These are phyloP conservation scores for Empidonax traillii DNA, from an alignment of 2,113 vertebrate species.

Conservation along the genomic window DNA sequence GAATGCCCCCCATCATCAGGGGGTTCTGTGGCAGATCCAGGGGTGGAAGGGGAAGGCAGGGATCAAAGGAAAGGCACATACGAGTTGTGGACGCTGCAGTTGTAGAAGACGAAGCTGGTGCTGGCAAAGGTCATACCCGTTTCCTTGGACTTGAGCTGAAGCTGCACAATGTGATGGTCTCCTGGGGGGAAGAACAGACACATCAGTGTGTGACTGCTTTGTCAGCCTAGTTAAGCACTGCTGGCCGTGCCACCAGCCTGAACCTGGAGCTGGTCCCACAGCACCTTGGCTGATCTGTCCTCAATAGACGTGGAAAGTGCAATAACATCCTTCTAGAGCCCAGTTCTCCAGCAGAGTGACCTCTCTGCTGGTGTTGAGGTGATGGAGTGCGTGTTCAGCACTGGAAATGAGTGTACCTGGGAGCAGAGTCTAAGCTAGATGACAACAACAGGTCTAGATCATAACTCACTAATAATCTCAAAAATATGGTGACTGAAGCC, in stretches of 20 bases:
- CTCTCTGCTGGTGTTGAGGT: not conserved
- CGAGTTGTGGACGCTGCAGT: conserved; percentile 98
- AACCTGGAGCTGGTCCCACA: not conserved
- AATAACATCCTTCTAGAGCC: not conserved
- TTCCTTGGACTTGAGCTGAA: conserved; percentile 97
- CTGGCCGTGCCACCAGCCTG: not conserved
- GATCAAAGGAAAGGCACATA: conserved; percentile 73
- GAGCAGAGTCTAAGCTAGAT: not conserved
- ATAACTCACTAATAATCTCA: not conserved
- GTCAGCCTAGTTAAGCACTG: not conserved
- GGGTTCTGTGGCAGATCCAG: not conserved
- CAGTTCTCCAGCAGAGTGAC: not conserved
- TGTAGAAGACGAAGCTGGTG: conserved; percentile 98
- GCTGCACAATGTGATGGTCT: conserved; percentile 96
- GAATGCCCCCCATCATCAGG: rapidly evolving
- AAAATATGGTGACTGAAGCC: not conserved
- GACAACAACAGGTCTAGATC: not conserved
- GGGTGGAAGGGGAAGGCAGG: not conserved
- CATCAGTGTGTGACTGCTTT: not conserved
- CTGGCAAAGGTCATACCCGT: conserved; percentile 96
- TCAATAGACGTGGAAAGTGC: not conserved
- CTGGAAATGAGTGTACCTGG: not conserved
- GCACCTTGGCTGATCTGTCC: not conserved
- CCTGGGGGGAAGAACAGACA: conserved; percentile 64
- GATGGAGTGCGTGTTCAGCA: not conserved